Evolutionary conservation across 2,888 invertebrate genomes (phyloP).

Genomic region (Hedya salicella): DNA sequence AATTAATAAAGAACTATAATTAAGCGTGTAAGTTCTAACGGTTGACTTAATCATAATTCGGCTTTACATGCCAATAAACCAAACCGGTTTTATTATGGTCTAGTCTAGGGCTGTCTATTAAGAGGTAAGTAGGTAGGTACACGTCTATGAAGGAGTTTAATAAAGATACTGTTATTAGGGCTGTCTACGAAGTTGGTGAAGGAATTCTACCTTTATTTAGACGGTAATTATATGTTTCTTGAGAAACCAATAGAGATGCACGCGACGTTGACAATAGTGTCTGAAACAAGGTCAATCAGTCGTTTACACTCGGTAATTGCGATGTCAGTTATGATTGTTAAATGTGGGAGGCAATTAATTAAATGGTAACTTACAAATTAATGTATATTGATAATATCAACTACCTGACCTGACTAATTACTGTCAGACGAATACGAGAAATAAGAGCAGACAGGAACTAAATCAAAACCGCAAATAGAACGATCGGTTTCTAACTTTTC

Average conservation of each 20-base stretch:
- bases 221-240: constrained; percentile 3
- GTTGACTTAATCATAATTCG: constrained; percentile 33
- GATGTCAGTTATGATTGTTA: constrained; percentile 4
- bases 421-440: not conserved
- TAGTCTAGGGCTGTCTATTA: constrained; percentile 1
- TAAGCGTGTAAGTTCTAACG: constrained; percentile 30
- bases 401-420: not conserved
- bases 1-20: constrained; percentile 21
- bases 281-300: constrained; percentile 28
- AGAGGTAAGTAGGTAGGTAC: not conserved
- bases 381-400: not conserved
- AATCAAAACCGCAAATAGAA: constrained; percentile 2
- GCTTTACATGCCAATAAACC: constrained; percentile 7
- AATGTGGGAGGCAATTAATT: constrained; percentile 12
- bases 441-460: not conserved
- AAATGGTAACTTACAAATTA: not conserved
- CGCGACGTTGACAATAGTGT: not conserved
- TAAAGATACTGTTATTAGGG: too few relatives aligned
- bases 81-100: constrained; percentile 25
- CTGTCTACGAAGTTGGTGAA: too few relatives aligned
- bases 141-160: too few relatives aligned
- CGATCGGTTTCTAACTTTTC: not conserved
- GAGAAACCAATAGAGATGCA: constrained; percentile 15
- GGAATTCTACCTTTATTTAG: constrained; percentile 4
- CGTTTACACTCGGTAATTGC: constrained; percentile 15